These are phyloP conservation scores for Podiceps cristatus DNA, from an alignment of 2,113 vertebrate genomes.

Conservation along the genomic window DNA sequence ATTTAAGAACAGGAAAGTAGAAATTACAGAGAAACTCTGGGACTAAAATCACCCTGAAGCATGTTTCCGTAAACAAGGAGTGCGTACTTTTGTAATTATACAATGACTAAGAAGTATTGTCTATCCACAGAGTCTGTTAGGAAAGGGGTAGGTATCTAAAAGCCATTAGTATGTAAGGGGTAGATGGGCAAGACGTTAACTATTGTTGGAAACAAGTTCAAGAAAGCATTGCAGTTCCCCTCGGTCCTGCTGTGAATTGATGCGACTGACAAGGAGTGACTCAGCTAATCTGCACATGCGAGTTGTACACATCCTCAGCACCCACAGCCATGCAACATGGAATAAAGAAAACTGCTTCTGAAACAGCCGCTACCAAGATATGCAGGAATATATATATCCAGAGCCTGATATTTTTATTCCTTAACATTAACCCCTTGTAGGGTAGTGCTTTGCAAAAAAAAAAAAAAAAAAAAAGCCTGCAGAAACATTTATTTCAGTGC, in stretches of 20 bases:
- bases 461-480: background rate
- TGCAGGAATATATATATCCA: background rate
- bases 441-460: background rate
- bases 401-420: background rate
- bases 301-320: background rate
- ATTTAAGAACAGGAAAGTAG: background rate
- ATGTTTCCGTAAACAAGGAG: background rate
- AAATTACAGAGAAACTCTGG: background rate
- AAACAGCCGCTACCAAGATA: background rate
- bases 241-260: background rate
- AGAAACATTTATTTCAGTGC: background rate
- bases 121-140: background rate
- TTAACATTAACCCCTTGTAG: background rate
- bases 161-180: background rate
- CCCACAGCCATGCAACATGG: background rate
- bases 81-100: background rate
- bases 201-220: background rate
- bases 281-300: background rate
- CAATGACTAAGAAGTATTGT: background rate
- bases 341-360: constrained; percentile 14
- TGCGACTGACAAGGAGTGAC: background rate
- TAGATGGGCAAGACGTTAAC: background rate
- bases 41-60: background rate
- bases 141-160: background rate
- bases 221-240: background rate